Base-by-base conservation (phyloP, 1,140 invertebrate species). In the Trigoniulus corallinus region DNA sequence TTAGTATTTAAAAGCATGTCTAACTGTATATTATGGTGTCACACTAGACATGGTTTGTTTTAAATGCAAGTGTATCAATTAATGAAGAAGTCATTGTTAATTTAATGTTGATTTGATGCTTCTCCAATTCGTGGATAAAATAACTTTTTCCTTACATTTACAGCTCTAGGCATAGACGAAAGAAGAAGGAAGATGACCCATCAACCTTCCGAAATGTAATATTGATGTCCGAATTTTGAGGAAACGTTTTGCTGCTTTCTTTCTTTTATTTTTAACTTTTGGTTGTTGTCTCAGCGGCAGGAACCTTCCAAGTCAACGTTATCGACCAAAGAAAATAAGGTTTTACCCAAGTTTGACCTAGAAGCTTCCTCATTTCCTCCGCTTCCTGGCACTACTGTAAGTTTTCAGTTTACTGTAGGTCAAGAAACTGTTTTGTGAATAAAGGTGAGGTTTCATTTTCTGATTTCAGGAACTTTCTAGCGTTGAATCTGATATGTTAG, bases 331-430 rank as follows among this genome's bases (percentile, higher is more conserved):
- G 50, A 51, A 18, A 2, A 25, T 2, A 51, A 51, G 26, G 27
- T 10, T 7, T 39, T 49, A 47, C 62, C 64, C 3, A 64, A 83
- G 59, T 88, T 88, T 67, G 84, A 87, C 63, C 68, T 88, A 48
- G 81, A 83, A 65, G 81, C 80, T 53, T 73, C 79, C 37, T 64
- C 83, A 45, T 88, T 88, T 64, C 84, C 84, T 48, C 84, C 84
- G 47, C 71, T 88, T 62, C 83, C 83, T 42, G 80, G 81, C 57
- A 62, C 62, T 44, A 41, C 53, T 42, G 63, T 65, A 57, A 57
- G 63, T 58, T 10, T 15, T 12, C 44, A n/a, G 24, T 47, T 43
- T 23, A 22, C 25, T 18, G 20, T 22, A 18, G 18, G 7, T 34
- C 51, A 3, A 51, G 53, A 43, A 48, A 55, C 37, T 45, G 34